phyloP scores from a whole-genome alignment of 2,113 vertebrate genomes.

The Galemys pyrenaicus region DNA sequence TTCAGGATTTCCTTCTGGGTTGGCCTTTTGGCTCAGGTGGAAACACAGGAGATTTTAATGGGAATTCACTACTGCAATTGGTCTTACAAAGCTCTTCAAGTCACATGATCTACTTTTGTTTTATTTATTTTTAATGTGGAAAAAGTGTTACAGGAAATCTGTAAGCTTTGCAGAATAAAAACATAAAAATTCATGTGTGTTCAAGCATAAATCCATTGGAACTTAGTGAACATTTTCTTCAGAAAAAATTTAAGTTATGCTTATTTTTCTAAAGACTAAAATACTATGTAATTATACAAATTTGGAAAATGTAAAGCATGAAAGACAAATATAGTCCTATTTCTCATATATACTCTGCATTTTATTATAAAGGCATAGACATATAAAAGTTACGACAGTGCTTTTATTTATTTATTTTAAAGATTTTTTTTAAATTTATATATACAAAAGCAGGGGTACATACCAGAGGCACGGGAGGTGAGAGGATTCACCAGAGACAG shows the following conservation, averaged over 20 bases:
- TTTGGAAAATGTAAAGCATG: constrained; percentile 10
- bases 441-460: too few relatives aligned
- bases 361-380: not conserved
- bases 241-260: not conserved
- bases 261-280: not conserved
- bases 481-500: too few relatives aligned
- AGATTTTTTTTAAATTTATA: too few relatives aligned
- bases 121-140: not conserved
- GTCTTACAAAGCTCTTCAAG: not conserved
- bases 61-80: fast-evolving
- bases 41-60: not conserved
- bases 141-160: not conserved
- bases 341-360: not conserved
- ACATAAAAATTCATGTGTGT: too few relatives aligned
- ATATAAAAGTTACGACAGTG: not conserved
- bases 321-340: not conserved
- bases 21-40: not conserved
- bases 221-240: not conserved
- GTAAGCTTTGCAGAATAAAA: not conserved
- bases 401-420: constrained; percentile 27
- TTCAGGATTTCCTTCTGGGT: not conserved
- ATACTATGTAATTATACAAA: not conserved
- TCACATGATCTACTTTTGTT: not conserved
- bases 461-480: too few relatives aligned
- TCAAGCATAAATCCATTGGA: not conserved